Evolutionary conservation across 1,140 invertebrate genomes (phyloP).

Genomic region (Meloidogyne chitwoodi): DNA sequence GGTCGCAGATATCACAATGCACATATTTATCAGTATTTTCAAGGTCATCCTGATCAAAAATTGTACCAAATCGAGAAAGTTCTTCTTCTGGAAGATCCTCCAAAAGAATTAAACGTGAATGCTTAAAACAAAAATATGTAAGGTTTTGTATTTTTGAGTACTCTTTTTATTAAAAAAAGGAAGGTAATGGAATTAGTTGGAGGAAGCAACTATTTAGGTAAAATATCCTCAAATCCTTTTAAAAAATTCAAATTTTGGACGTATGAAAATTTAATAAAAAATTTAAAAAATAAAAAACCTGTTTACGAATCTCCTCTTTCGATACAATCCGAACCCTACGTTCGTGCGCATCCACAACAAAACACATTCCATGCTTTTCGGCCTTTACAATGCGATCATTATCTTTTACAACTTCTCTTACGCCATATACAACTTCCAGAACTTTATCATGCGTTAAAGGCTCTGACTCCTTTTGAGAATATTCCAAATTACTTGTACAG

Average conservation of each 20-base stretch:
- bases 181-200: too few relatives aligned
- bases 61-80: constrained; percentile 1
- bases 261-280: background rate
- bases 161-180: too few relatives aligned
- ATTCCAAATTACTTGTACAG: background rate
- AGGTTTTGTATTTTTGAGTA: background rate
- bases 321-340: constrained; percentile 17
- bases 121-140: background rate
- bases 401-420: background rate
- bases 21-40: constrained; percentile 13
- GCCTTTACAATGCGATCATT: background rate
- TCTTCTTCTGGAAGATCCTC: constrained; percentile 12
- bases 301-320: constrained; percentile 13
- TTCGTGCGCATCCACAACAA: constrained; percentile 23
- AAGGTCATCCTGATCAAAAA: constrained; percentile 2
- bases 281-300: constrained; percentile 9
- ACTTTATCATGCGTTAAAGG: background rate
- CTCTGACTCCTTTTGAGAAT: background rate
- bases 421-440: constrained; percentile 11
- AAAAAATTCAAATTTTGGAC: too few relatives aligned
- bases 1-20: constrained; percentile 22
- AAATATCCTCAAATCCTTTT: too few relatives aligned
- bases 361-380: constrained; percentile 19
- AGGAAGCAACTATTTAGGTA: too few relatives aligned
- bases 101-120: background rate